Conservation (phyloP, 2,113 vertebrate species). For the Butorides virescens region DNA sequence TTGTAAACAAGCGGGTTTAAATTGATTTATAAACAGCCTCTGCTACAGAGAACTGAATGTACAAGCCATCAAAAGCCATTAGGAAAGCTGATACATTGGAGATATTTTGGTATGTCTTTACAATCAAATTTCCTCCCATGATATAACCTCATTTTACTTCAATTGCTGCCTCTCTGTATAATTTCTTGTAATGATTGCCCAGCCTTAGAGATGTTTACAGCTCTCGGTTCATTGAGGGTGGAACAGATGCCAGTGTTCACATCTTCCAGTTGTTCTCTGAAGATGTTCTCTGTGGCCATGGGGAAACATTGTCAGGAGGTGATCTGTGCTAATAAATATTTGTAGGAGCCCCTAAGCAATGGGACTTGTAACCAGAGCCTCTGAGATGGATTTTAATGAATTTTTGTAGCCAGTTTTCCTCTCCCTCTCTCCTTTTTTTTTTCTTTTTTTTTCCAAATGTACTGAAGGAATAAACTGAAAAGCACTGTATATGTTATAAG, state of each 20-base stretch:
- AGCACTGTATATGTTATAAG: neutral
- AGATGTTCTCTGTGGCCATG: neutral
- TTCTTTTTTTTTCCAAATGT: neutral
- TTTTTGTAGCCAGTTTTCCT: neutral
- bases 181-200: neutral
- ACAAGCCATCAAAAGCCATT: neutral
- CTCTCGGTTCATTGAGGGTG: neutral
- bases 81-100: neutral
- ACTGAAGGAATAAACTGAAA: slow-evolving; percentile 12
- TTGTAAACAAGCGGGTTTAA: neutral
- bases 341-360: neutral
- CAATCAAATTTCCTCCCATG: neutral
- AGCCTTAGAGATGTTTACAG: neutral
- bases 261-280: neutral
- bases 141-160: neutral
- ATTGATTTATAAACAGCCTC: neutral
- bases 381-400: neutral
- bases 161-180: neutral
- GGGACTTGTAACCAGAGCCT: neutral
- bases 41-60: neutral
- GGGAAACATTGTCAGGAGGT: neutral
- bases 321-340: neutral
- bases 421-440: neutral
- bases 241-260: neutral
- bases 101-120: neutral